Evolutionary conservation across 2,113 vertebrate genomes (phyloP).

Genomic region (Indicator maculatus): DNA sequence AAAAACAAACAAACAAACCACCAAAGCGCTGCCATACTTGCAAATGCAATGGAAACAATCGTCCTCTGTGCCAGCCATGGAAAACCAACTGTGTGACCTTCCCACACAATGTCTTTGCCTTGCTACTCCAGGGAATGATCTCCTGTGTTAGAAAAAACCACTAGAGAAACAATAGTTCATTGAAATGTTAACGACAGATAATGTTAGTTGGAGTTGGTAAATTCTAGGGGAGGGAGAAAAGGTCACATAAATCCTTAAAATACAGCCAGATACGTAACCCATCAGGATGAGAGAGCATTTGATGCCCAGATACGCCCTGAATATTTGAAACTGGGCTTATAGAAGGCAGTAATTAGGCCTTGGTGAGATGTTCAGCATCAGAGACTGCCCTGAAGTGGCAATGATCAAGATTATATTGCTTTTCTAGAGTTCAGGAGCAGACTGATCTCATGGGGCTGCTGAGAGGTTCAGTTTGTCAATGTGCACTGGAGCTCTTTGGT

Average conservation of each 20-base stretch:
- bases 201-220: background rate
- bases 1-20: constrained; percentile 11
- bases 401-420: background rate
- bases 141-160: constrained; percentile 30
- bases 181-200: constrained; percentile 33
- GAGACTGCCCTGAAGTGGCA: background rate
- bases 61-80: background rate
- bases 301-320: background rate
- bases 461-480: background rate
- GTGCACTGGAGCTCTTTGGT: background rate
- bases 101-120: constrained; percentile 11
- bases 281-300: background rate
- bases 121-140: constrained; percentile 18
- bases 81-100: constrained; percentile 43
- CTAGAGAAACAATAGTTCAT: constrained; percentile 7
- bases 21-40: background rate
- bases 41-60: background rate
- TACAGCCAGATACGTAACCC: background rate
- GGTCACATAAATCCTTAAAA: background rate
- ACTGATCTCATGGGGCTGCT: background rate
- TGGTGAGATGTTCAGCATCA: background rate
- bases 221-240: constrained; percentile 36
- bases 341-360: background rate
- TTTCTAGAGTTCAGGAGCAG: background rate
- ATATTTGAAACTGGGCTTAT: background rate